These are phyloP conservation scores for Drosophila formosana DNA, from an alignment of 2,888 invertebrate genomes.

Conservation along the genomic window DNA sequence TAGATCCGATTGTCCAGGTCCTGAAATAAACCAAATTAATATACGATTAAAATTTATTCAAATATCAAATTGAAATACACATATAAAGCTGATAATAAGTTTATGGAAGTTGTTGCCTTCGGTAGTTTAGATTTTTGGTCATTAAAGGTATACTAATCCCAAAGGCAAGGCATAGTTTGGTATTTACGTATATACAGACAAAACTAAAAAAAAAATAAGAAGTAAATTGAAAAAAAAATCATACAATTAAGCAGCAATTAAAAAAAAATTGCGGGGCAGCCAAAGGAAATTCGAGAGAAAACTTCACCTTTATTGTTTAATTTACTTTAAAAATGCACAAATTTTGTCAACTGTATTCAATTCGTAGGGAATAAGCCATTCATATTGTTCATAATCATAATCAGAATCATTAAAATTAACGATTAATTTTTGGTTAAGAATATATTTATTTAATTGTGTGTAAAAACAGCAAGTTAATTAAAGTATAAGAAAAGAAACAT, in stretches of 20 bases:
- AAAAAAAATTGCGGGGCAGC: slow-evolving; percentile 57
- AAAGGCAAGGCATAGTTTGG: slow-evolving; percentile 36
- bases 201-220: slow-evolving; percentile 35
- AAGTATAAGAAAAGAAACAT: slow-evolving; percentile 68
- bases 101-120: slow-evolving; percentile 46
- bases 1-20: slow-evolving; percentile 88
- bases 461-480: slow-evolving; percentile 68
- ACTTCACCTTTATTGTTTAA: slow-evolving; percentile 83
- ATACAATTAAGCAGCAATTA: slow-evolving; percentile 48
- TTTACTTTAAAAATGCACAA: slow-evolving; percentile 43
- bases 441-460: slow-evolving; percentile 55
- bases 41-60: slow-evolving; percentile 19
- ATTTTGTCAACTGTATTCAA: slow-evolving; percentile 49
- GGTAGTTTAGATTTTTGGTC: slow-evolving; percentile 24
- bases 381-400: slow-evolving; percentile 48
- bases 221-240: slow-evolving; percentile 31
- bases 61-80: slow-evolving; percentile 40
- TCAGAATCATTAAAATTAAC: slow-evolving; percentile 64
- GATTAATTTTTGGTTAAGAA: slow-evolving; percentile 75
- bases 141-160: slow-evolving; percentile 41
- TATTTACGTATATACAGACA: slow-evolving; percentile 21
- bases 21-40: slow-evolving; percentile 85
- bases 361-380: slow-evolving; percentile 75
- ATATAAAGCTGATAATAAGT: slow-evolving; percentile 73
- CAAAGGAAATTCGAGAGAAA: slow-evolving; percentile 81